Percentiles rank a stretch among this genome's conserved stretches.
Evolutionary conservation across 2,888 invertebrate species (phyloP).

Genomic region (Cantharis lateralis): DNA sequence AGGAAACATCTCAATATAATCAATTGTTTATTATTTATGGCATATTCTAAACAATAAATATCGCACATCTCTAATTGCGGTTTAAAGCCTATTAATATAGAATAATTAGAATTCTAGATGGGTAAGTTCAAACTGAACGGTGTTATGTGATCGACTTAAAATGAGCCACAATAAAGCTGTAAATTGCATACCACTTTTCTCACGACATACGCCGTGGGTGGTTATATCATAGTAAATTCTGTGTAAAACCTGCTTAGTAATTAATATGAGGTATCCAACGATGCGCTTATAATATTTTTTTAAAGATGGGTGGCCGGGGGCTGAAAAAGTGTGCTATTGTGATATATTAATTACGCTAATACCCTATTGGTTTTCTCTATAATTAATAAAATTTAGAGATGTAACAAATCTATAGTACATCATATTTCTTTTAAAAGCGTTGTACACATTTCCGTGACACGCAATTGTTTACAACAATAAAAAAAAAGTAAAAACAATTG

Average conservation of each 20-base stretch:
- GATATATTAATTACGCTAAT: conserved; percentile 32
- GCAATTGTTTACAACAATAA: not conserved
- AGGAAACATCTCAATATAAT: conserved; percentile 36
- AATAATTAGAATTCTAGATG: conserved; percentile 37
- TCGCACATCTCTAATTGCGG: conserved; percentile 38
- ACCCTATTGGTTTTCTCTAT: not conserved
- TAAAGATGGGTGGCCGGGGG: conserved; percentile 30
- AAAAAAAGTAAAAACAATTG: not conserved
- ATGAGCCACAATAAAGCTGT: conserved; percentile 28
- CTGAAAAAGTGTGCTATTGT: conserved; percentile 26
- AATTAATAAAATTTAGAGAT: not conserved
- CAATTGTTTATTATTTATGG: conserved; percentile 39
- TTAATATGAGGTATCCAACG: conserved; percentile 34
- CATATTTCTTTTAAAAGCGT: not conserved
- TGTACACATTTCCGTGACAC: not conserved
- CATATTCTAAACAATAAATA: conserved; percentile 36
- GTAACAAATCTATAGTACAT: not conserved
- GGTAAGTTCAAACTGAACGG: conserved; percentile 28
- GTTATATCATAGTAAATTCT: conserved; percentile 37
- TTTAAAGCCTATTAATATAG: conserved; percentile 36
- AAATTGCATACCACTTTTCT: conserved; percentile 27
- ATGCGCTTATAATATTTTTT: conserved; percentile 28
- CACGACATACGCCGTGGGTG: conserved; percentile 41
- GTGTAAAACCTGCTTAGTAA: conserved; percentile 32
- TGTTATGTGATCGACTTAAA: conserved; percentile 31